Conservation (phyloP, 2,888 invertebrate species). For the Hecatera dysodea region DNA sequence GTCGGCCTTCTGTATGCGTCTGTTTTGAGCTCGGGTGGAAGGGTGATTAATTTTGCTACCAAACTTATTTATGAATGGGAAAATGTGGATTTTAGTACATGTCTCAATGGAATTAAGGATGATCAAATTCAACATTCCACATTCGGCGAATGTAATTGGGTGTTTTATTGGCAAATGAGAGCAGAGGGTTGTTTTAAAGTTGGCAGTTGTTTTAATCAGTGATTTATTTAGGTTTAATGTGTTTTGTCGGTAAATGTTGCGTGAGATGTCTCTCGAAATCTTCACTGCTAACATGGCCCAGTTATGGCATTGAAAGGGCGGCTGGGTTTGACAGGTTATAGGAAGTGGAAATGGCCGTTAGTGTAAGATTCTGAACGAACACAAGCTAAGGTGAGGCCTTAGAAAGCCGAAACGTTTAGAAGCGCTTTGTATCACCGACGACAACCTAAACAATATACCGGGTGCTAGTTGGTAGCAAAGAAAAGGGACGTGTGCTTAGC, state of each 20-base stretch:
- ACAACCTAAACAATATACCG: no score
- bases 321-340: background rate
- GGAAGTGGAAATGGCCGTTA: background rate
- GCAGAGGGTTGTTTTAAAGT: conserved; percentile 37
- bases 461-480: no score
- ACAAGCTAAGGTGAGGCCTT: background rate
- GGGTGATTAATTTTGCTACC: conserved; percentile 43
- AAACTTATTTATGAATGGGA: conserved; percentile 45
- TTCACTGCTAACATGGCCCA: background rate
- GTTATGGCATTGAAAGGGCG: background rate
- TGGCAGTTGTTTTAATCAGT: conserved; percentile 13
- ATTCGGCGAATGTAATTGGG: conserved; percentile 32
- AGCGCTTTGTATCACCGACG: background rate
- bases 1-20: background rate
- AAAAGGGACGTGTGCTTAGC: no score
- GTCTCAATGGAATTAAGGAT: conserved; percentile 30
- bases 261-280: background rate
- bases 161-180: conserved; percentile 49
- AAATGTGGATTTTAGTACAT: conserved; percentile 46
- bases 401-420: background rate
- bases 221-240: conserved; percentile 34
- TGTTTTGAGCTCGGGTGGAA: background rate
- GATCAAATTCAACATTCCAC: conserved; percentile 37
- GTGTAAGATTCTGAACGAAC: background rate
- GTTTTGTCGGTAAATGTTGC: conserved; percentile 3